Evolutionary conservation across 2,113 vertebrate species (phyloP), one percentile per base, ranked within the genome.

Genomic region (Cavia aperea): DNA sequence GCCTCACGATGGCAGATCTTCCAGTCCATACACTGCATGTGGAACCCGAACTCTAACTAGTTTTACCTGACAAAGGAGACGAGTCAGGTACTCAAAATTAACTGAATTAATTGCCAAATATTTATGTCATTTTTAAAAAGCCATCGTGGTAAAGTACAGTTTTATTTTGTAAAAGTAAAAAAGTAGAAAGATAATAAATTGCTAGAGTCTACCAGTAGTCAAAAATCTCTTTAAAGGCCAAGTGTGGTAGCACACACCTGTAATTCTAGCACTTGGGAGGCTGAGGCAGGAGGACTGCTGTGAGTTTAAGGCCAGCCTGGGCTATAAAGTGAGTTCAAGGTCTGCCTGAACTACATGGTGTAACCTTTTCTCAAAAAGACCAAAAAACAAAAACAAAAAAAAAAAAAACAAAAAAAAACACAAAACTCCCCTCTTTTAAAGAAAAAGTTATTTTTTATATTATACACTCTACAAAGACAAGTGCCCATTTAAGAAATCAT

Each of bases 91-190:
- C 77, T 51, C 72, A 75, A 33, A 86, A 36, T 15, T 75, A 94
- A 75, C 24, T 31, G 62, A 89, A 21, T 91, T 79, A 83, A 56
- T 43, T 89, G 58, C 24, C 46, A 70, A 33, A 70, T 89, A 39
- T 87, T 89, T 79, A 46, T 82, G 91, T 81, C 7, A 81, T 78
- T 81, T 91, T 93, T 86, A 16, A 14, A 93, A 58, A 58, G 23
- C 26, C 33, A 7, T 70, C 18, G 36, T 7, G 12, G 31, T 90
- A 88, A 63, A 21, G 33, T 92, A 79, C 39, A 92, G 19, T 86
- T 94, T 46, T 89, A 90, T 85, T 95, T 90, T 88, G 54, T 83
- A 29, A 72, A 93, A 3, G 62, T 72, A 81, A 60, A 65, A 82
- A 93, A 75, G 16, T 72, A 21, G 14, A 86, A 89, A 89, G 56